These are phyloP conservation scores for Allophyes oxyacanthae DNA, from an alignment of 2,888 invertebrate genomes.

Conservation along the genomic window DNA sequence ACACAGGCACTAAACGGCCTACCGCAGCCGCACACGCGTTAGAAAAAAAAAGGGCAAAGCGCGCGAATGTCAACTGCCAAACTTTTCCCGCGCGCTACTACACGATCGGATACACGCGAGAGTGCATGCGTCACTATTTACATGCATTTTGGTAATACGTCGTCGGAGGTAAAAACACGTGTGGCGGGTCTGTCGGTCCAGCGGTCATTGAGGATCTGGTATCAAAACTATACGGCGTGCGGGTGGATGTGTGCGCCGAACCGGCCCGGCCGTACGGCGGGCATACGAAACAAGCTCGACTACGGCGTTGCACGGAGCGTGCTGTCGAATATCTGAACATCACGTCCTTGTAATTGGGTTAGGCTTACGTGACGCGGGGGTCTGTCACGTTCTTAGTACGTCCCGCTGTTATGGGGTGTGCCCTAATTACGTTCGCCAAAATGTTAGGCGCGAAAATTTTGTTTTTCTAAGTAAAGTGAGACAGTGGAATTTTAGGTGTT, in stretches of 20 bases:
- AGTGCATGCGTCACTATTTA: constrained; percentile 76
- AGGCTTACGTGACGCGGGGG: constrained; percentile 83
- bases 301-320: constrained; percentile 63
- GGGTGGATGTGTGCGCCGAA: constrained; percentile 83
- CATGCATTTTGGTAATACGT: constrained; percentile 79
- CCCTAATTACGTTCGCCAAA: constrained; percentile 83
- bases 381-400: constrained; percentile 75
- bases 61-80: constrained; percentile 73
- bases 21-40: constrained; percentile 49
- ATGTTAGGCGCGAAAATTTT: constrained; percentile 53
- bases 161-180: constrained; percentile 82
- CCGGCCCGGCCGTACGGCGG: constrained; percentile 81
- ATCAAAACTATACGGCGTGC: constrained; percentile 80
- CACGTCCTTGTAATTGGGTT: constrained; percentile 87
- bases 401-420: constrained; percentile 74
- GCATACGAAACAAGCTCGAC: constrained; percentile 84
- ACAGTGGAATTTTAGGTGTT: constrained; percentile 8
- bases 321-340: constrained; percentile 82
- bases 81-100: constrained; percentile 72
- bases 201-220: constrained; percentile 90
- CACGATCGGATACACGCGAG: constrained; percentile 72
- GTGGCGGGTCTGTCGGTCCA: constrained; percentile 90
- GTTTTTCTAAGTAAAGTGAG: constrained; percentile 37
- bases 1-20: constrained; percentile 53
- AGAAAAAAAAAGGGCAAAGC: constrained; percentile 65